A percentile compares a stretch with the other conserved stretches of the same genome.
phyloP scores from a whole-genome alignment of 2,888 invertebrate species.

The Isotomurus palustris region DNA sequence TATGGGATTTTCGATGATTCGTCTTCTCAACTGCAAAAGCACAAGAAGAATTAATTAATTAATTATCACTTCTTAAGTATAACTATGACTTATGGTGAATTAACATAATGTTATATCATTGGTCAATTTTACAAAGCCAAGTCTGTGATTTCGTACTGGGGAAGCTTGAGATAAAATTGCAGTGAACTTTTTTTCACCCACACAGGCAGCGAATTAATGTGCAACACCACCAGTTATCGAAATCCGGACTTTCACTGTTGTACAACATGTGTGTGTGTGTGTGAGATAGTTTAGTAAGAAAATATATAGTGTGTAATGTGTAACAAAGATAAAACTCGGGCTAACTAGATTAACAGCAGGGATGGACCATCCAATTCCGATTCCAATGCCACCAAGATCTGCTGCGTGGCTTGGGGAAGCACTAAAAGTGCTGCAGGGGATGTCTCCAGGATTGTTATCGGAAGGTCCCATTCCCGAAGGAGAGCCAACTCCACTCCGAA shows the following conservation, averaged over 20 bases:
- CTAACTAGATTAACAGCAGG: conserved; percentile 40
- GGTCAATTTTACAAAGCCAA: too few relatives aligned
- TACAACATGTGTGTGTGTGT: too few relatives aligned
- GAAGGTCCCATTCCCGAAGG: conserved; percentile 26
- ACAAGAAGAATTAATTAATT: neutral
- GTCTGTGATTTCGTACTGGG: too few relatives aligned
- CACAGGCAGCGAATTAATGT: too few relatives aligned
- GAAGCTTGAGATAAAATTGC: too few relatives aligned
- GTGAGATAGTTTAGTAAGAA: too few relatives aligned
- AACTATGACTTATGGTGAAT: too few relatives aligned
- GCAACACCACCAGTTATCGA: too few relatives aligned
- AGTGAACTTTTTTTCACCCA: too few relatives aligned
- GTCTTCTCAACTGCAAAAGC: conserved; percentile 29
- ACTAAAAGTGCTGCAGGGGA: conserved; percentile 35
- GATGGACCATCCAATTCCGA: conserved; percentile 37
- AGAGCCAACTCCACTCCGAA: conserved; percentile 30
- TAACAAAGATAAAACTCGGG: neutral
- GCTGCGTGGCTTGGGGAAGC: conserved; percentile 36
- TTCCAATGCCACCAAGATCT: conserved; percentile 10
- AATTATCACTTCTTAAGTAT: neutral
- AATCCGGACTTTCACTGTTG: too few relatives aligned
- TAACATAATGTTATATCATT: too few relatives aligned
- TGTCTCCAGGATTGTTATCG: conserved; percentile 37
- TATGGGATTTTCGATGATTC: conserved; percentile 64
- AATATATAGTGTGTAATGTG: neutral